These are phyloP conservation scores for Metopia argyrocephala DNA, from an alignment of 2,888 invertebrate species.

Conservation along the genomic window DNA sequence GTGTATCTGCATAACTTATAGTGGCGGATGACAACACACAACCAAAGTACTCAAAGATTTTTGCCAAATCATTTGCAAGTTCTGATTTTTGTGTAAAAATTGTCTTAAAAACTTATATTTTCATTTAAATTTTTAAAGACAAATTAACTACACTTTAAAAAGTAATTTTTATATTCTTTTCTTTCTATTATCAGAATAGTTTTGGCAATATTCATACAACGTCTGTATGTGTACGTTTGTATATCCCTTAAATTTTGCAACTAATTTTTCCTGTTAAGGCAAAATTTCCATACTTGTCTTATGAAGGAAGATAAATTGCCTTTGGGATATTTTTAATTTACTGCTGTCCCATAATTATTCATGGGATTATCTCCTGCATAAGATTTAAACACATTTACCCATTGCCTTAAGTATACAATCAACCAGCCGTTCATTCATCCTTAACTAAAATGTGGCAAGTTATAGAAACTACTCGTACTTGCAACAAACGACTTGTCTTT, in stretches of 20 bases:
- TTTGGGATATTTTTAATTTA: slow-evolving; percentile 73
- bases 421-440: not conserved
- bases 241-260: not conserved
- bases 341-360: slow-evolving; percentile 61
- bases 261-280: slow-evolving; percentile 3
- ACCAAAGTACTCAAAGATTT: too few relatives aligned
- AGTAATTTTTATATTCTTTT: too few relatives aligned
- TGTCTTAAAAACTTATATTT: too few relatives aligned
- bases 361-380: slow-evolving; percentile 47
- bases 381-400: not conserved
- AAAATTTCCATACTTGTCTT: slow-evolving; percentile 65
- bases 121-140: too few relatives aligned
- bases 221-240: not conserved
- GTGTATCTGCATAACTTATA: too few relatives aligned
- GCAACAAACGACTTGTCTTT: not conserved
- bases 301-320: slow-evolving; percentile 71
- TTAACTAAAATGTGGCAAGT: too few relatives aligned
- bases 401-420: not conserved
- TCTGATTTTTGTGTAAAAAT: too few relatives aligned
- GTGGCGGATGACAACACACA: too few relatives aligned
- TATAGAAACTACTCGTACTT: not conserved
- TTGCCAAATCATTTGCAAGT: too few relatives aligned
- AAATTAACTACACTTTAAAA: too few relatives aligned
- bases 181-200: not conserved
- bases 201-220: too few relatives aligned